Percentiles rank a stretch among this genome's conserved stretches.
phyloP scores from a whole-genome alignment of 2,888 invertebrate species.

The Drosophila austrosaltans region DNA sequence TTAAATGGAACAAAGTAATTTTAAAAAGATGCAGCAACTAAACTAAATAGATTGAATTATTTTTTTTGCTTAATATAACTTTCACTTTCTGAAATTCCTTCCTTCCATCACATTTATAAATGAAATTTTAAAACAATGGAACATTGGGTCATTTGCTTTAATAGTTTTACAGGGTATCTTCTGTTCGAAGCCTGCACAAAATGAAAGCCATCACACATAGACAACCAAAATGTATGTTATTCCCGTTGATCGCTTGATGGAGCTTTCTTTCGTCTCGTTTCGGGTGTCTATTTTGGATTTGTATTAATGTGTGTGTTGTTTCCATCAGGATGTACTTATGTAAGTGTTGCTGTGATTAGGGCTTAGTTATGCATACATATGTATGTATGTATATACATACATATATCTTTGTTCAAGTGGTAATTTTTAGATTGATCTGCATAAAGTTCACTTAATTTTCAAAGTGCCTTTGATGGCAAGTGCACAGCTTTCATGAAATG shows the following conservation, averaged over 20 bases:
- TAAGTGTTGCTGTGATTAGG: conserved; percentile 43
- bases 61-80: neutral
- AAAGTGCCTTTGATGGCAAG: neutral
- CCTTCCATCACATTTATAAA: too few relatives aligned
- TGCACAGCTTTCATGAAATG: neutral
- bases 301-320: neutral
- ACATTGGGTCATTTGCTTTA: too few relatives aligned
- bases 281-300: conserved; percentile 13
- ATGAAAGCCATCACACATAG: neutral
- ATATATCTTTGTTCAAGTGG: conserved; percentile 29
- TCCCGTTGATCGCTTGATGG: conserved; percentile 19
- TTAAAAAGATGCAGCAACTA: too few relatives aligned
- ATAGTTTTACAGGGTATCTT: neutral
- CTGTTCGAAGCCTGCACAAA: neutral
- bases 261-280: conserved; percentile 42
- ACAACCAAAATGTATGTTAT: conserved; percentile 15
- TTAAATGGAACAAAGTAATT: neutral
- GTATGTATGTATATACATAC: neutral
- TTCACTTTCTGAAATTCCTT: too few relatives aligned
- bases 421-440: conserved; percentile 44
- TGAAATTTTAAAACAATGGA: too few relatives aligned
- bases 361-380: conserved; percentile 8
- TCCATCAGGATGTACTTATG: conserved; percentile 13
- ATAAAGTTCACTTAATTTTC: conserved; percentile 12
- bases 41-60: too few relatives aligned